phyloP scores from a whole-genome alignment of 1,140 invertebrate genomes.

The Protaetia brevitarsis region DNA sequence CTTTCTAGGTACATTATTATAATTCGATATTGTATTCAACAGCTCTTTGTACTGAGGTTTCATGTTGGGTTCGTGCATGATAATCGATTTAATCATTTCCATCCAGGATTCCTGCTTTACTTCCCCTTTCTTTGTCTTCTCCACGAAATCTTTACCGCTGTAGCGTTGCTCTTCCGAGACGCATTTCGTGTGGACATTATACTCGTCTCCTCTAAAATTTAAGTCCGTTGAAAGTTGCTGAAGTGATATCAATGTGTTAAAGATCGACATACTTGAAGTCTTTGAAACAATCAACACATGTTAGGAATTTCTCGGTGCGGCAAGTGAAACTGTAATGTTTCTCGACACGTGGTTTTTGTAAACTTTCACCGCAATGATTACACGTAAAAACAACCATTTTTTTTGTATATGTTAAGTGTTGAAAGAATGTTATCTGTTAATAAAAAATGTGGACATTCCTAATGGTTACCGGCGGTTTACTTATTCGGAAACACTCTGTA shows the following conservation, averaged over 20 bases:
- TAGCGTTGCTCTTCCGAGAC: conserved; percentile 89
- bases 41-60: conserved; percentile 59
- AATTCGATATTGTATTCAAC: conserved; percentile 68
- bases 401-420: too few relatives aligned
- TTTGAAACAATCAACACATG: conserved; percentile 89
- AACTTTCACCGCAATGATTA: conserved; percentile 80
- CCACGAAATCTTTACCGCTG: conserved; percentile 75
- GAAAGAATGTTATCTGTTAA: too few relatives aligned
- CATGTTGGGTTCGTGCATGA: conserved; percentile 60
- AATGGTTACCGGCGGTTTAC: too few relatives aligned
- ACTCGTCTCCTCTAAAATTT: conserved; percentile 71
- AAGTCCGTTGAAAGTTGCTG: conserved; percentile 30
- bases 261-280: conserved; percentile 69
- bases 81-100: conserved; percentile 72
- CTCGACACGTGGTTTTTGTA: conserved; percentile 89
- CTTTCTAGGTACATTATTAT: conserved; percentile 90
- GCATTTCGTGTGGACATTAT: conserved; percentile 84
- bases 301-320: conserved; percentile 57
- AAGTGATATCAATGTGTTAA: conserved; percentile 16
- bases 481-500: too few relatives aligned
- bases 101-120: conserved; percentile 88
- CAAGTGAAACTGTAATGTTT: conserved; percentile 75
- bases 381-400: conserved; percentile 92
- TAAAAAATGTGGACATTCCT: too few relatives aligned
- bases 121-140: conserved; percentile 83